Base-by-base conservation (phyloP, 2,797 vertebrate genomes). In the Onychomys torridus region DNA sequence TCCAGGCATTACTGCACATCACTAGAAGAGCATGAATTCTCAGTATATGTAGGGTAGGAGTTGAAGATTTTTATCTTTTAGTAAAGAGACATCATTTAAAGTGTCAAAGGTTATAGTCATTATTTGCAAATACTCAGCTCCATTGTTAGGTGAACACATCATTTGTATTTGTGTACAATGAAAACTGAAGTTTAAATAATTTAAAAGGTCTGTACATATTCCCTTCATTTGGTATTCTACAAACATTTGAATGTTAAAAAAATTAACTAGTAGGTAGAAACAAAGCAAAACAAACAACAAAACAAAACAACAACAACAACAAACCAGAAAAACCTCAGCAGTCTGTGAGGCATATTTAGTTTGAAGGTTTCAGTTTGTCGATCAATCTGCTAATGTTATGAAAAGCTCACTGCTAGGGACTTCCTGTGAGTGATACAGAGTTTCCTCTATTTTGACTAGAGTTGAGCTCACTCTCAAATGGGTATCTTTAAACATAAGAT, bases 141-240 rank as follows among this genome's bases (percentile, higher is more conserved):
- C 61, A 63, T 27, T 82, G 37, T 46, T 69, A 27, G 16, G 27
- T 78, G 55, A 76, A 95, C 79, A 49, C n/a, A 76, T 37, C 79
- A 61, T 61, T 89, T 49, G 8, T 67, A 89, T 89, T 88, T 76
- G 23, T 8, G 10, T 25, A 52, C 16, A 11, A 25, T 55, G 57
- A 94, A 78, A 93, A 92, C n/a, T 86, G 27, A 95, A 85, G 75
- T 78, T 94, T 87, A 89, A 69, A 49, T 78, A 32, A 49, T 67
- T 96, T 84, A 67, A 43, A 27, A 25, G 10, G 63, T 23, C 65
- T 69, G 76, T 19, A 82, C 81, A 78, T 94, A 84, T 19, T 69
- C 40, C 75, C 19, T 87, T 81, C 43, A 86, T 76, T 94, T 76
- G 12, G 0, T 94, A 89, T 82, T 75, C 17, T 10, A 2, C 17